Conservation (phyloP, 2,888 invertebrate genomes). For the Gastracanthus pulcherrimus region DNA sequence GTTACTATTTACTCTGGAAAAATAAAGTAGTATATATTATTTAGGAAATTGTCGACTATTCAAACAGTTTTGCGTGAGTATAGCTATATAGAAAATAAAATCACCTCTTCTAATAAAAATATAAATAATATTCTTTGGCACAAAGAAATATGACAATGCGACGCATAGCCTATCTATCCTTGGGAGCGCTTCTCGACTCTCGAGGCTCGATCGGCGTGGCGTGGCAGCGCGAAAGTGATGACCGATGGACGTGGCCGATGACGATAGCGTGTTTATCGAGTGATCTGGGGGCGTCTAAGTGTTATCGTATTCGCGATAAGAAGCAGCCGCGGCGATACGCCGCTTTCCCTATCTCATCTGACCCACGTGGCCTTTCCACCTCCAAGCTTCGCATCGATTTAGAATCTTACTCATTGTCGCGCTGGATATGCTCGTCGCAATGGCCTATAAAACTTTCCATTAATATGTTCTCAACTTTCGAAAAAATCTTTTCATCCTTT, state of each 20-base stretch:
- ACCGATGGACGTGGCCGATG: constrained; percentile 71
- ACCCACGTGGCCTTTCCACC: constrained; percentile 72
- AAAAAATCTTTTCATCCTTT: no score
- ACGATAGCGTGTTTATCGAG: constrained; percentile 74
- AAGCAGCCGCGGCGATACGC: constrained; percentile 67
- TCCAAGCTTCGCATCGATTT: constrained; percentile 50
- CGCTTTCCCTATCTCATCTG: constrained; percentile 73
- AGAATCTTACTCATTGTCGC: constrained; percentile 35
- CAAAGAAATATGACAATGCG: neutral
- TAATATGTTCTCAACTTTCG: no score
- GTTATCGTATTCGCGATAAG: constrained; percentile 72
- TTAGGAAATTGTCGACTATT: no score
- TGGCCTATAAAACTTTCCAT: constrained; percentile 7
- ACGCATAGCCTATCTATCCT: constrained; percentile 7
- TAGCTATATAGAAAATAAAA: no score
- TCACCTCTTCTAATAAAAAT: neutral
- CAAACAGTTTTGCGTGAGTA: no score
- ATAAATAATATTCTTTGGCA: neutral
- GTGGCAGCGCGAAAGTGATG: constrained; percentile 59
- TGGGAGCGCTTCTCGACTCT: neutral
- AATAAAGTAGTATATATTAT: no score
- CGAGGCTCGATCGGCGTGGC: no score
- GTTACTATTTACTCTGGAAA: no score
- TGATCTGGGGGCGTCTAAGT: constrained; percentile 77
- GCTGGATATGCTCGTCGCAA: neutral